Conservation (phyloP, 2,888 invertebrate species). For the Spatulosminthurus flaviceps region DNA sequence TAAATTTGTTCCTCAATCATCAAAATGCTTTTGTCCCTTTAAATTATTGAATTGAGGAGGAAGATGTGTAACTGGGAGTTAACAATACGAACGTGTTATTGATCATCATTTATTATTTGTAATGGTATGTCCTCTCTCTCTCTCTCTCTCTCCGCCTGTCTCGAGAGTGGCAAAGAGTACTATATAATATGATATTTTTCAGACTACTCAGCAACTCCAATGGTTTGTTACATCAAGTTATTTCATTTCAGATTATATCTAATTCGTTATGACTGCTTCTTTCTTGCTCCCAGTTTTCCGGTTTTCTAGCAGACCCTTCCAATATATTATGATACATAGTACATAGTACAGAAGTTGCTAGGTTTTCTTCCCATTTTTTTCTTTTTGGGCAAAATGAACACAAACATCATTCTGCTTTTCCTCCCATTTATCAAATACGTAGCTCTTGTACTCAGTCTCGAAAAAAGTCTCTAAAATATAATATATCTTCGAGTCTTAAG, state of each 20-base stretch:
- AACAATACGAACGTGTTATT: background rate
- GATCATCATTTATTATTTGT: background rate
- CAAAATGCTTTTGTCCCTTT: conserved; percentile 6
- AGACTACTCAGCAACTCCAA: background rate
- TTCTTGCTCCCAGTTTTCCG: conserved; percentile 8
- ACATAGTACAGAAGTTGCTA: too few relatives aligned
- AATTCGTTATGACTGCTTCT: background rate
- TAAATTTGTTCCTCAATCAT: background rate
- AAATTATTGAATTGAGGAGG: conserved; percentile 13
- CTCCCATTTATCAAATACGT: background rate
- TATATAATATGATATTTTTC: background rate
- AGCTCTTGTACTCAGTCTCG: background rate
- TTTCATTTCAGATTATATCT: background rate
- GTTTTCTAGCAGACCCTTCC: background rate
- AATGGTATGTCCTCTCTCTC: too few relatives aligned
- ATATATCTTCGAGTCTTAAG: too few relatives aligned
- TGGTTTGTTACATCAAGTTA: background rate
- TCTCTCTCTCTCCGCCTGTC: too few relatives aligned
- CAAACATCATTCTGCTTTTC: background rate
- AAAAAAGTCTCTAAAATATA: too few relatives aligned
- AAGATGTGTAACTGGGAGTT: conserved; percentile 12
- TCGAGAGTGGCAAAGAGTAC: background rate
- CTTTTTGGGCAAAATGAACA: background rate
- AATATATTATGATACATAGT: background rate
- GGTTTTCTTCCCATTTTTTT: too few relatives aligned